phyloP scores from a whole-genome alignment of 2,797 vertebrate genomes.

The Gorsachius magnificus region DNA sequence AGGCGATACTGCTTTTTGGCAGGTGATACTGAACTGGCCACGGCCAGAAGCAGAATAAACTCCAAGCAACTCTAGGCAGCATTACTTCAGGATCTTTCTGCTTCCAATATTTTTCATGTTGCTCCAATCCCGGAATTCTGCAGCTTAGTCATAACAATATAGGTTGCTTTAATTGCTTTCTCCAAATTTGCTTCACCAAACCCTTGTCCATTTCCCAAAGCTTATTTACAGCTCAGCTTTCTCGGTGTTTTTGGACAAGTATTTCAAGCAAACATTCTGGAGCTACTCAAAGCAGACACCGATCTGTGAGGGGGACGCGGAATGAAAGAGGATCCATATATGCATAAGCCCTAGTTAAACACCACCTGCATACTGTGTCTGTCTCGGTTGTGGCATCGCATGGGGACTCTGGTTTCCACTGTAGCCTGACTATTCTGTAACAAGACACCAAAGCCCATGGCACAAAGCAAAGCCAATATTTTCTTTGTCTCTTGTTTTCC shows the following conservation, averaged over 20 bases:
- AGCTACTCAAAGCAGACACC: not conserved
- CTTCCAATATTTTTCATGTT: not conserved
- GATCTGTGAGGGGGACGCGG: not conserved
- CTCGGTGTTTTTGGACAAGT: not conserved
- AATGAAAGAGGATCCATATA: not conserved
- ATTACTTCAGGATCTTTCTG: not conserved
- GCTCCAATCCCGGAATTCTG: not conserved
- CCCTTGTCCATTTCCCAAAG: not conserved
- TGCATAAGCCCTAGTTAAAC: not conserved
- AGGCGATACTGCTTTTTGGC: not conserved
- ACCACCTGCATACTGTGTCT: not conserved
- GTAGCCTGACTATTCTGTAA: not conserved
- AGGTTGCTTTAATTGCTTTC: not conserved
- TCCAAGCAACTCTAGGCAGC: not conserved
- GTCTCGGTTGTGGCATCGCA: not conserved
- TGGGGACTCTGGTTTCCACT: not conserved
- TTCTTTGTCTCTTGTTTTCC: not conserved
- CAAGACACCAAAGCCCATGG: not conserved
- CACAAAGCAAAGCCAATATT: slow-evolving; percentile 1
- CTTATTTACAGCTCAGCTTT: not conserved
- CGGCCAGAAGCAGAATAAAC: not conserved
- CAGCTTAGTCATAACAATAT: not conserved
- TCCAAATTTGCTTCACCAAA: not conserved
- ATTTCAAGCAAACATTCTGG: not conserved
- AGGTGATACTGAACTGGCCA: not conserved